Conservation (phyloP, 2,113 vertebrate genomes). For the Condylura cristata region DNA sequence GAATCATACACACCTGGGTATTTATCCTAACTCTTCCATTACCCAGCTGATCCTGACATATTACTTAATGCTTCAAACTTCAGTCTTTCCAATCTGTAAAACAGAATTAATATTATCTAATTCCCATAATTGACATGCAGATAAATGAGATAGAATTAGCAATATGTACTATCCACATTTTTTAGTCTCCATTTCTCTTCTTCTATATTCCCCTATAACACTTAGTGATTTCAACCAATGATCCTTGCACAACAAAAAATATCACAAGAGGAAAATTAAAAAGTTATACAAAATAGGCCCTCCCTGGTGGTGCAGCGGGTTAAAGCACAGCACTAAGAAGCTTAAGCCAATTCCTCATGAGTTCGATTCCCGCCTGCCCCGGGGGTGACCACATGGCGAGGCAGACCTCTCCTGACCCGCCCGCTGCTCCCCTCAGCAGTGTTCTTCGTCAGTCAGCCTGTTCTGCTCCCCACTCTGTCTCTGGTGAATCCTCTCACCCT, state of each 20-base stretch:
- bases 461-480: no score
- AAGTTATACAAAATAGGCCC: not conserved
- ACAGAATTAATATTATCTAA: not conserved
- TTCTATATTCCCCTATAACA: not conserved
- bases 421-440: no score
- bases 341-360: no score
- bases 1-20: not conserved
- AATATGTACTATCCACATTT: not conserved
- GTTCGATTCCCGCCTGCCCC: no score
- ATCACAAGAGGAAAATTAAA: not conserved
- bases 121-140: not conserved
- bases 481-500: no score
- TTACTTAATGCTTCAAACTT: conserved; percentile 4
- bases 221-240: not conserved
- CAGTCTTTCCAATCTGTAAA: not conserved
- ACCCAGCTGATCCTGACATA: not conserved
- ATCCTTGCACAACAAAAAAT: not conserved
- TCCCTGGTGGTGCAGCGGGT: no score
- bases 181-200: not conserved
- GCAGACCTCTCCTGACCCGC: no score
- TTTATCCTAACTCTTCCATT: not conserved
- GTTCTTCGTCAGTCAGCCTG: no score
- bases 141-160: not conserved
- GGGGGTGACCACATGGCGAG: no score
- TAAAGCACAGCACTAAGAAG: no score